A percentile compares a stretch with the other conserved stretches of the same genome.
These are phyloP conservation scores for Machimus rusticus DNA, from an alignment of 2,888 invertebrate genomes.

Conservation along the genomic window DNA sequence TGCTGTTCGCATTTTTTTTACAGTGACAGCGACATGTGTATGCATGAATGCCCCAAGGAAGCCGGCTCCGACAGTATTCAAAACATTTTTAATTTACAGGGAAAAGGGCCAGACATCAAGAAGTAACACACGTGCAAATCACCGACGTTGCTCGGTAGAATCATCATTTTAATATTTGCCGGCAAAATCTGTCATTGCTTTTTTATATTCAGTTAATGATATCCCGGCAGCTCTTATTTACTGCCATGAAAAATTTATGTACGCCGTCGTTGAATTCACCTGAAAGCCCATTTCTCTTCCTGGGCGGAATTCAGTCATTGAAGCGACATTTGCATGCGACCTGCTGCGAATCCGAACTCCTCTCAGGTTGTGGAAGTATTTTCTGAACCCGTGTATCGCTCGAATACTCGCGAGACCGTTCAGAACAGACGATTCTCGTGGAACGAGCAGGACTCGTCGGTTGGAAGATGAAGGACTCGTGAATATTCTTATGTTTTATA, in stretches of 20 bases:
- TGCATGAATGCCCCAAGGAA: not conserved
- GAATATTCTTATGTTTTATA: conserved; percentile 36
- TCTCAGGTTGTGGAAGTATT: not conserved
- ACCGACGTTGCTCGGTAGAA: not conserved
- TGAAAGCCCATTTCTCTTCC: conserved; percentile 38
- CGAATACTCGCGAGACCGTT: not conserved
- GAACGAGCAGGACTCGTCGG: not conserved
- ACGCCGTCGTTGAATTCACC: conserved; percentile 16
- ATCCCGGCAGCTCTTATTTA: conserved; percentile 17
- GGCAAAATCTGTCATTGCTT: not conserved
- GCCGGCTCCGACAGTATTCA: not conserved
- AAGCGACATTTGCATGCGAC: conserved; percentile 39
- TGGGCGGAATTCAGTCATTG: not conserved
- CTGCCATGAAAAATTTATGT: conserved; percentile 19
- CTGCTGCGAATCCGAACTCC: not conserved
- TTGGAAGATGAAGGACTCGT: not conserved
- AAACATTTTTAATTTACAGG: conserved; percentile 22
- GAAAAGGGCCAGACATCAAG: not conserved
- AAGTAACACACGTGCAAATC: conserved; percentile 19
- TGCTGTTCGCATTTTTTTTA: not conserved
- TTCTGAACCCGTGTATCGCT: not conserved
- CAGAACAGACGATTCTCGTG: not conserved
- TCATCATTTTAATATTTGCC: conserved; percentile 31
- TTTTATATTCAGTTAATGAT: conserved; percentile 37
- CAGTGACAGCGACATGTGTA: not conserved